Evolutionary conservation across 2,888 invertebrate genomes (phyloP), one percentile per base, ranked within the genome.

Genomic region (Pristionchus mayeri): DNA sequence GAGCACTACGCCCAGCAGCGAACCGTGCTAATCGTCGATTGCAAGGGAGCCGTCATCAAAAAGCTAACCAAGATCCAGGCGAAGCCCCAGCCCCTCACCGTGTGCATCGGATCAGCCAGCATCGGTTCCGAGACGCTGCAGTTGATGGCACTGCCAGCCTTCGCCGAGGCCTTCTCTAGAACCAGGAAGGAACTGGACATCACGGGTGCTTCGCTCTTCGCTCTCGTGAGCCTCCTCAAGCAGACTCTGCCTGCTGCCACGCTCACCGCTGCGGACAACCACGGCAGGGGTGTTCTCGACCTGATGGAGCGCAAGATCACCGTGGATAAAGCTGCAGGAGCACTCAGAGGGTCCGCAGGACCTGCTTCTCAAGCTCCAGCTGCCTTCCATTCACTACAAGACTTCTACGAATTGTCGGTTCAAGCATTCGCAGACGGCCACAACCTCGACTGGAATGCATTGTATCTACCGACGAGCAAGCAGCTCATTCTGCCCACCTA

Each of bases 401-500:
- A 84, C 30, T 78, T 86, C 86, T 85, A 79, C 87, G 16, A 85
- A 84, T 80, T 67, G 79, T 16, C 57, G 84, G 71, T 86, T 83
- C 30, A 86, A 85, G 48, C 85, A 85, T 60, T 84, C 86, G n/a
- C 54, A 13, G 78, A 84, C n/a, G 88, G 90, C 21, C 84, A 87
- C 57, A 87, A 88, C 13, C 52, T 90, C 2, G 86, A 90, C 48
- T 90, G 90, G 90, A 75, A 84, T 2, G 63, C 80, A 4, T 84
- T 91, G 24, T 91, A 90, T 60, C 30, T 60, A 11, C 24, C 76
- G 54, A 75, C 85, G 16, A 30, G 48, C 13, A 63, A 81, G n/a
- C 85, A 52, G 75, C 81, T 88, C 34, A 80, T 67, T 27, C 85
- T 91, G 11, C 91, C 91, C 0, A 91, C 88, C 13, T 91, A 91